phyloP scores from a whole-genome alignment of 2,113 vertebrate genomes.

The Caranx melampygus region DNA sequence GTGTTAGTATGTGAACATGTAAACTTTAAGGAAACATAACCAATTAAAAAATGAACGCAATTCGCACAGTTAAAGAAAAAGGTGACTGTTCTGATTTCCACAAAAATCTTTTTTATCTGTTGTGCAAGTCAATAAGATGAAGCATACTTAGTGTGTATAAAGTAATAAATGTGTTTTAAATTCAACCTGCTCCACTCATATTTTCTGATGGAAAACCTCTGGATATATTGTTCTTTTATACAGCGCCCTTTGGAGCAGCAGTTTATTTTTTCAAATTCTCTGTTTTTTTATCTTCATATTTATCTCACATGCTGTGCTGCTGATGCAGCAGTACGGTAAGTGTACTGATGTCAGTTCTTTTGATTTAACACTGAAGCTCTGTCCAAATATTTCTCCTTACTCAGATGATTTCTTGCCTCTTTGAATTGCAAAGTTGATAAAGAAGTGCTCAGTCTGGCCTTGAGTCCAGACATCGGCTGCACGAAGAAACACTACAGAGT shows the following conservation, averaged over 20 bases:
- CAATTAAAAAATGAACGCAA: neutral
- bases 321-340: constrained; percentile 1
- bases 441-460: neutral
- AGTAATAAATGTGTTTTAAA: neutral
- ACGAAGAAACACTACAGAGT: neutral
- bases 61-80: neutral
- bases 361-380: neutral
- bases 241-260: neutral
- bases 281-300: neutral
- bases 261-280: neutral
- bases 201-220: neutral
- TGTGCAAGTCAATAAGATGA: neutral
- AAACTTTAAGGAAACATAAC: neutral
- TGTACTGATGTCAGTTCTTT: constrained; percentile 1
- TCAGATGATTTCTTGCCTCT: constrained; percentile 13
- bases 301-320: constrained; percentile 13
- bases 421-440: constrained; percentile 15
- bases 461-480: neutral
- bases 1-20: neutral
- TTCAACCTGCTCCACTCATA: neutral
- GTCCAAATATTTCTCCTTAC: neutral
- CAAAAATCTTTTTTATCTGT: neutral
- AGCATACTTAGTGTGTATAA: too few relatives aligned
- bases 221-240: constrained; percentile 23
- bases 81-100: neutral